Evolutionary conservation across 2,797 vertebrate genomes (phyloP).

Genomic region (Sebastes itinus): DNA sequence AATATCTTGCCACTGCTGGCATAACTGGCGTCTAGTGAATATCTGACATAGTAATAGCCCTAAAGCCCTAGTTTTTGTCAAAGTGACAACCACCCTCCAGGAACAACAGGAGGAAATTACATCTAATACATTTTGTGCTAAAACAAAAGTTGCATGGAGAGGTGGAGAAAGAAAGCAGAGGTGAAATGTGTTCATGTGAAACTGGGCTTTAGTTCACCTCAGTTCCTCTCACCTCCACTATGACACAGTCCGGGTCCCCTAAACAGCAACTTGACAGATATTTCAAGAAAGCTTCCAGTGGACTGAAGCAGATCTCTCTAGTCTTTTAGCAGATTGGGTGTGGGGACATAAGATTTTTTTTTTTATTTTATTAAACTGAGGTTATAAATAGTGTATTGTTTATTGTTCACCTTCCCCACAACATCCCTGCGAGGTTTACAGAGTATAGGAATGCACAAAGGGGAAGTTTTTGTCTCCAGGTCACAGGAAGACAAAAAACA

Average conservation of each 20-base stretch:
- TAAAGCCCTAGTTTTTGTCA: background rate
- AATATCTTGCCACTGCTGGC: background rate
- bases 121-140: background rate
- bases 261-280: constrained; percentile 22
- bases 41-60: background rate
- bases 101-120: background rate
- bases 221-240: background rate
- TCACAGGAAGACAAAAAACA: constrained; percentile 66
- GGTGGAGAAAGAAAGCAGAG: background rate
- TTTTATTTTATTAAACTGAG: constrained; percentile 46
- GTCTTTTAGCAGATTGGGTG: constrained; percentile 63
- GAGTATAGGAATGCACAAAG: constrained; percentile 54
- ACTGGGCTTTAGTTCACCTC: background rate
- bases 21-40: background rate
- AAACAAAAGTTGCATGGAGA: background rate
- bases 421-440: constrained; percentile 36
- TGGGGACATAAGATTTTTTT: constrained; percentile 37
- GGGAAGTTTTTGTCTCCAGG: constrained; percentile 45
- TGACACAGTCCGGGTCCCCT: background rate
- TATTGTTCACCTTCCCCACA: constrained; percentile 72
- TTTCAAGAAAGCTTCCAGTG: constrained; percentile 8
- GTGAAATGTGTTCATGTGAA: background rate
- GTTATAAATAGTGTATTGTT: constrained; percentile 85
- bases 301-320: constrained; percentile 33
- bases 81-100: background rate